These are phyloP conservation scores for Schizaphis graminum DNA, from an alignment of 2,888 invertebrate species.

Conservation along the genomic window DNA sequence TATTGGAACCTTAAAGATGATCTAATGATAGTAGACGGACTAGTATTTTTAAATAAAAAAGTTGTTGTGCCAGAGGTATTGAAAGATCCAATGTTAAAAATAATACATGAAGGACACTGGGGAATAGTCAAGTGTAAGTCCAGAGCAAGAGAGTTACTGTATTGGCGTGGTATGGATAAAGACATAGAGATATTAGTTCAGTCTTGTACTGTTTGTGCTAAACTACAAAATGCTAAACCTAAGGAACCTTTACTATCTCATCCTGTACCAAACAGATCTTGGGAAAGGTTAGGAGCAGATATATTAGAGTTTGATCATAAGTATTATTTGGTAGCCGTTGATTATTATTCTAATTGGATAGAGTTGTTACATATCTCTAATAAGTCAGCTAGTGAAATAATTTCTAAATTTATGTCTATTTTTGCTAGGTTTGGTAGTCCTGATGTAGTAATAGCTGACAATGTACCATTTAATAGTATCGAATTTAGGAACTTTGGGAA, in stretches of 20 bases:
- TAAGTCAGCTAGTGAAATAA: conserved; percentile 46
- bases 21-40: conserved; percentile 38
- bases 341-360: conserved; percentile 66
- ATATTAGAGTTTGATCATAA: conserved; percentile 3
- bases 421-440: conserved; percentile 66
- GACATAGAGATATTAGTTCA: not conserved
- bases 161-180: conserved; percentile 64
- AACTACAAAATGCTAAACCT: not conserved
- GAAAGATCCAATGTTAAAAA: conserved; percentile 50
- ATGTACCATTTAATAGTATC: conserved; percentile 39
- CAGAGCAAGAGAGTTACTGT: conserved; percentile 26
- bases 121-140: conserved; percentile 37
- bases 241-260: not conserved
- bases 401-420: conserved; percentile 61
- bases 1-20: conserved; percentile 59
- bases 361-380: conserved; percentile 54
- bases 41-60: conserved; percentile 53
- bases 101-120: conserved; percentile 66
- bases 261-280: not conserved
- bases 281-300: not conserved
- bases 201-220: not conserved
- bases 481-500: conserved; percentile 48
- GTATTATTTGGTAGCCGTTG: conserved; percentile 47
- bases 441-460: conserved; percentile 40
- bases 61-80: conserved; percentile 58